Evolutionary conservation across 2,113 vertebrate genomes (phyloP), one percentile per base, ranked within the genome.

Genomic region (zebrafish (Danio rerio)): DNA sequence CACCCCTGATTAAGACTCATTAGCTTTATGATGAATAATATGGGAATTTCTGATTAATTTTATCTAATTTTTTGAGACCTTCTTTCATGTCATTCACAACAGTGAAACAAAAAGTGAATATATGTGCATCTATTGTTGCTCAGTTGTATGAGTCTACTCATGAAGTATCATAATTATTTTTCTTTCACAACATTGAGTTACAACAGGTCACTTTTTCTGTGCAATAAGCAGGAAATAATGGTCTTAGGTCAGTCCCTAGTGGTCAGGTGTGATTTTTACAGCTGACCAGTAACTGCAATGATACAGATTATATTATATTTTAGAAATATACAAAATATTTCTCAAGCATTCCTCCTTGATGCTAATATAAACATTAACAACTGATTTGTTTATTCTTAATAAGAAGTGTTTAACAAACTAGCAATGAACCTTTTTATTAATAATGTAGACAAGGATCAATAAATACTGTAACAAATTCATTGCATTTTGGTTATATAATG

Each of bases 191-290:
- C 16, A 75, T 21, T 5, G 47, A 47, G 56, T 59, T 59, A 13
- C 58, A 80, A 80, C 6, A 31, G 7, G 49, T 12, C 59, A 31
- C 40, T 71, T 43, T 49, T 21, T 43, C 61, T 75, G 42, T 40
- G 40, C 62, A 49, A 9, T 45, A 31, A 74, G 7, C 4, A 7
- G 12, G 6, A 58, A 50, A 49, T 45, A 7, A 77, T 90, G 89
- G 90, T 86, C 47, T 58, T 87, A 90, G 92, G 81, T 93, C 91
- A 92, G 91, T 90, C 93, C 88, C 92, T 93, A 90, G 92, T 93
- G 93, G 92, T 87, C 78, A 74, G 70, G 31, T 50, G 40, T 52
- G 86, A 75, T 80, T 84, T 92, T 90, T 81, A 85, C 93, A 92
- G 52, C 20, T 83, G 82, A 85, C 81, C 82, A 59, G 63, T 52